These are phyloP conservation scores for Stichodactyla helianthus DNA, from an alignment of 64 coral and sea anemone species.

Conservation along the genomic window DNA sequence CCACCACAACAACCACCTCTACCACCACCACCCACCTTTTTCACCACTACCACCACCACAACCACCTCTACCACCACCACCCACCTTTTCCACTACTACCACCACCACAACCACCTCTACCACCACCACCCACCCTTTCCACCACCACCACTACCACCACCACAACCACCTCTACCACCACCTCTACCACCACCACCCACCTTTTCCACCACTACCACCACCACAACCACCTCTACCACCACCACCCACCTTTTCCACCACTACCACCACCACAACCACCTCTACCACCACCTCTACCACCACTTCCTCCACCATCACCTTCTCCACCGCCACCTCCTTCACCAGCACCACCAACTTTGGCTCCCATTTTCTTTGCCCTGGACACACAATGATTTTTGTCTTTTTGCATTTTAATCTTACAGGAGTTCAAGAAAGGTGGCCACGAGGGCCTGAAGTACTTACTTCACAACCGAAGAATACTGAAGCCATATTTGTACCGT, in stretches of 20 bases:
- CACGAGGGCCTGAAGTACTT: background rate
- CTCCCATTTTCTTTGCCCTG: background rate
- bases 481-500: conserved; percentile 55
- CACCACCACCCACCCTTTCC: no score
- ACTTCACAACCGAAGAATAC: conserved; percentile 5
- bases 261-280: background rate
- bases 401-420: background rate
- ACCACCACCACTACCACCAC: no score
- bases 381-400: background rate
- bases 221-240: background rate
- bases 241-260: no score
- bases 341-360: background rate
- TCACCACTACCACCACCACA: no score
- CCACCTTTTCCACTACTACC: no score
- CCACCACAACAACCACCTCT: background rate
- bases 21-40: no score
- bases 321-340: background rate
- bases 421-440: conserved; percentile 26
- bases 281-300: background rate
- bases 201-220: background rate
- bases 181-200: background rate
- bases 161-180: no score
- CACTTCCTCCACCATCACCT: no score
- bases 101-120: no score
- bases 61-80: no score